Percentiles rank a stretch among this genome's conserved stretches.
Evolutionary conservation across 2,888 invertebrate genomes (phyloP).

Genomic region (Notocelia uddmanniana): DNA sequence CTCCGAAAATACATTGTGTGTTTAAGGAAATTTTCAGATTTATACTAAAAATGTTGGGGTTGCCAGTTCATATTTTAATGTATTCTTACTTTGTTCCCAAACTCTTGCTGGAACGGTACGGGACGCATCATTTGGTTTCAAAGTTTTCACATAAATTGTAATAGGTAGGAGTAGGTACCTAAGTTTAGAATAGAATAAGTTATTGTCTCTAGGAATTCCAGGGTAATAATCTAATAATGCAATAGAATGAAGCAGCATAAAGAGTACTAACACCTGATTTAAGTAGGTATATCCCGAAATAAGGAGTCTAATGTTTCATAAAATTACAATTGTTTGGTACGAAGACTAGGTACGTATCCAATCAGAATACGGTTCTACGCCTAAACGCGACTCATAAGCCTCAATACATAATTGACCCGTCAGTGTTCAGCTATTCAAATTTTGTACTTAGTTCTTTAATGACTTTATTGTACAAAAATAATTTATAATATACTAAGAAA

Average conservation of each 20-base stretch:
- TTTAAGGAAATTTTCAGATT: conserved; percentile 22
- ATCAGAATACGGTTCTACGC: too few relatives aligned
- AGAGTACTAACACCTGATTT: too few relatives aligned
- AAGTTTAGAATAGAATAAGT: conserved; percentile 1
- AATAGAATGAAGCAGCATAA: too few relatives aligned
- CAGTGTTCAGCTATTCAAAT: too few relatives aligned
- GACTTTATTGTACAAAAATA: not conserved
- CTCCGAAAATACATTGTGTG: conserved; percentile 16
- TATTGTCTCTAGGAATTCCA: not conserved
- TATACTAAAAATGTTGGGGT: conserved; percentile 10
- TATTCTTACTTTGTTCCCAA: conserved; percentile 12
- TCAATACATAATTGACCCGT: too few relatives aligned
- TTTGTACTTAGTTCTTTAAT: too few relatives aligned
- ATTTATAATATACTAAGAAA: not conserved
- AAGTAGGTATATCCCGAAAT: too few relatives aligned
- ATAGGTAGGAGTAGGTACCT: not conserved
- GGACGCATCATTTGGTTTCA: conserved; percentile 34
- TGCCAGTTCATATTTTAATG: conserved; percentile 10
- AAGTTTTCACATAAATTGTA: conserved; percentile 40
- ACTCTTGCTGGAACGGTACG: conserved; percentile 18
- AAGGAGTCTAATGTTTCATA: too few relatives aligned
- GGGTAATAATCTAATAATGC: too few relatives aligned
- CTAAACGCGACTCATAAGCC: too few relatives aligned
- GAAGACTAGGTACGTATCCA: too few relatives aligned
- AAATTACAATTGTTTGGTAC: too few relatives aligned